Evolutionary conservation across 2,113 vertebrate species (phyloP), one percentile per base, ranked within the genome.

Genomic region (Lepisosteus osseus): DNA sequence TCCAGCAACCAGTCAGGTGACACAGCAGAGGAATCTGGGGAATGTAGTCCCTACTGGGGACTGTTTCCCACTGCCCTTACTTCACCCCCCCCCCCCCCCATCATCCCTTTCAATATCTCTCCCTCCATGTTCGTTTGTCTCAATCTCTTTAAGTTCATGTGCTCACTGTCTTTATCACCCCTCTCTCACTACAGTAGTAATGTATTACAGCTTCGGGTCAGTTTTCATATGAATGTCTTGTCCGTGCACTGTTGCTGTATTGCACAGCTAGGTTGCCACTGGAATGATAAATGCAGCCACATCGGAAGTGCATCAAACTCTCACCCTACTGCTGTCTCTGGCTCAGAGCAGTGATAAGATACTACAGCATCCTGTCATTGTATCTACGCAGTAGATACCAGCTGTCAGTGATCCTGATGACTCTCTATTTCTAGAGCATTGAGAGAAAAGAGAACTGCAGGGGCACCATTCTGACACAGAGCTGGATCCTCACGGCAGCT

Each of bases 401-500:
- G 12, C 29, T 29, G 29, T 29, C 29, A 2, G 29, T 29, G 29
- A 29, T 2, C 29, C 29, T 29, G 29, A 29, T 29, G 29, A 29
- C 29, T 29, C 2, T 29, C 29, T 3, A 55, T 4, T 4, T 6
- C 8, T 40, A 69, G 56, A 43, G 55, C 12, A 3, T 47, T 1
- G 72, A 70, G 29, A 74, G 70, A 9, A 41, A 55, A 0, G 83
- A 84, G 54, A 76, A 6, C 47, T 96, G 95, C 56, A 87, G 82
- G 72, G 95, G 94, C 29, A 87, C 94, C 1, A 83, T 96, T 41
- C 57, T 96, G 75, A 93, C 89, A 0, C 75, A 79, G 64, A 88
- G 88, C 72, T 94, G 90, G 76, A 83, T 96, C 67, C 81, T 96
- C 83, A 95, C 94, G 0, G 92, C 94, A 0, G 94, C 95, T 54